A percentile compares a stretch with the other conserved stretches of the same genome.
Evolutionary conservation across 2,113 vertebrate genomes (phyloP).

Genomic region (Octodon degus): DNA sequence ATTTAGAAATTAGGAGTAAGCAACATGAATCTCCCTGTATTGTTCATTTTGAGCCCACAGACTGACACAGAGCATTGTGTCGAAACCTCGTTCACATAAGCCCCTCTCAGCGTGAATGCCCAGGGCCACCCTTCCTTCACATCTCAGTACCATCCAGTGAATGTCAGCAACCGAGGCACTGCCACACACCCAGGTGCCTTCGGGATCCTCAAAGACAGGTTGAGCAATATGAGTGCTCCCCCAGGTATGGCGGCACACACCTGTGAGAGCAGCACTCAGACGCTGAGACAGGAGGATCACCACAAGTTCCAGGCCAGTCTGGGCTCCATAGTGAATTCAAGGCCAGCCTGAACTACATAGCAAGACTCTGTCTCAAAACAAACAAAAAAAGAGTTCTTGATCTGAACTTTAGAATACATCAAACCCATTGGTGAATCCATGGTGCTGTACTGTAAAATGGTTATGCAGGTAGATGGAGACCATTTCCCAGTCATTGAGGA

Average conservation of each 20-base stretch:
- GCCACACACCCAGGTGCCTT: slow-evolving; percentile 63
- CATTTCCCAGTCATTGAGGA: slow-evolving; percentile 4
- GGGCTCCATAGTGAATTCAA: neutral
- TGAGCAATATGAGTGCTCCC: neutral
- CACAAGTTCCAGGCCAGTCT: neutral
- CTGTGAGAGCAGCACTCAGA: neutral
- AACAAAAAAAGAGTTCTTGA: neutral
- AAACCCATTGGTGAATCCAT: slow-evolving; percentile 5
- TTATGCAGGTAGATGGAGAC: neutral
- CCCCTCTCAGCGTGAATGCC: slow-evolving; percentile 44
- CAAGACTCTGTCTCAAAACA: neutral
- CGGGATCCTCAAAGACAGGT: slow-evolving; percentile 36
- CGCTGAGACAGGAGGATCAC: neutral
- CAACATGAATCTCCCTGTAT: neutral
- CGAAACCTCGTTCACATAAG: neutral
- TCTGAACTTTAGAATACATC: slow-evolving; percentile 16
- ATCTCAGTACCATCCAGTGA: slow-evolving; percentile 6
- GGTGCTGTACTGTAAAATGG: slow-evolving; percentile 29
- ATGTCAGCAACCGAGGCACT: slow-evolving; percentile 53
- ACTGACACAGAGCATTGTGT: neutral
- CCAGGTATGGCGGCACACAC: neutral
- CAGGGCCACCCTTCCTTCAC: neutral
- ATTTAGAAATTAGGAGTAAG: slow-evolving; percentile 1
- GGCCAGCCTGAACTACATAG: neutral
- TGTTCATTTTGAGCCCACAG: slow-evolving; percentile 18